Evolutionary conservation across 2,113 vertebrate genomes (phyloP).

Genomic region (Oncorhynchus kisutch): DNA sequence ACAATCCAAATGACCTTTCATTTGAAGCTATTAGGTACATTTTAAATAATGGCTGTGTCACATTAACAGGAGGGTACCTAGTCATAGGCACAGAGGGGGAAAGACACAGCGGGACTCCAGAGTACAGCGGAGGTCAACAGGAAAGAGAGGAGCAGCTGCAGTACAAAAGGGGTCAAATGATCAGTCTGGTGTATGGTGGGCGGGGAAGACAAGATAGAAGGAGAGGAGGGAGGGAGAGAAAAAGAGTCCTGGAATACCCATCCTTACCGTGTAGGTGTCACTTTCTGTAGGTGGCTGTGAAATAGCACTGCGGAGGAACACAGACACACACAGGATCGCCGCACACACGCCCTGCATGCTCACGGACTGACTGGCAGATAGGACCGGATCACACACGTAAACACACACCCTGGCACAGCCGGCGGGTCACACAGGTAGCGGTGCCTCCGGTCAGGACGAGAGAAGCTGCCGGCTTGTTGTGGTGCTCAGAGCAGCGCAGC

Average conservation of each 20-base stretch:
- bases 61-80: background rate
- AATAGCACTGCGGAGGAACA: slow-evolving; percentile 72
- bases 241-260: slow-evolving; percentile 21
- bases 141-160: background rate
- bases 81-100: background rate
- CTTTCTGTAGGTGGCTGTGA: slow-evolving; percentile 80
- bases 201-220: slow-evolving; percentile 12
- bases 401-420: slow-evolving; percentile 17
- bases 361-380: slow-evolving; percentile 49
- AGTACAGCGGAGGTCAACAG: background rate
- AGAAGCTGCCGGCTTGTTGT: slow-evolving; percentile 12
- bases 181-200: background rate
- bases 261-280: slow-evolving; percentile 87
- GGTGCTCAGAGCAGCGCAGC: slow-evolving; percentile 32
- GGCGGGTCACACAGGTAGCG: slow-evolving; percentile 24
- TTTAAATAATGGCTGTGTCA: background rate
- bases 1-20: background rate
- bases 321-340: slow-evolving; percentile 61
- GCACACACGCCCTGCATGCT: slow-evolving; percentile 68
- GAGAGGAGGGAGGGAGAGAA: slow-evolving; percentile 13
- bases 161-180: background rate
- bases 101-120: background rate
- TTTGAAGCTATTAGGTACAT: background rate
- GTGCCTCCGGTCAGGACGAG: slow-evolving; percentile 28
- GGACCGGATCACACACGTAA: slow-evolving; percentile 26